These are phyloP conservation scores for Avahi laniger DNA, from an alignment of 2,797 vertebrate species.

Conservation along the genomic window DNA sequence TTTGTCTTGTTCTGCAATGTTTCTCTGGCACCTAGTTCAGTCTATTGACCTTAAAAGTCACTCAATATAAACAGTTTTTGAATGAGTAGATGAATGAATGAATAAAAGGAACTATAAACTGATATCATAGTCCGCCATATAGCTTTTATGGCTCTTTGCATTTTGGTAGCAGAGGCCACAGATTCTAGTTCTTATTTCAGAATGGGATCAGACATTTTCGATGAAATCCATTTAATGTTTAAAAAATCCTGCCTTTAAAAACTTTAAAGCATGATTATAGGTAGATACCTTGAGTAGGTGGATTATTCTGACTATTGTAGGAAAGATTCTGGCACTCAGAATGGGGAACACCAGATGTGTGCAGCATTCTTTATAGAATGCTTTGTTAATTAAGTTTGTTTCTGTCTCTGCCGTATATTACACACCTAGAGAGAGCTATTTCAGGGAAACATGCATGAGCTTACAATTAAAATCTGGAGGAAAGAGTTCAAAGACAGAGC, in stretches of 20 bases:
- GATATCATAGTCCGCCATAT: neutral
- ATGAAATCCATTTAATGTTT: neutral
- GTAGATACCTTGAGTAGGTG: neutral
- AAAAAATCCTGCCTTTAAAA: neutral
- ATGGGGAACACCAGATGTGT: neutral
- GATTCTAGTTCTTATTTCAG: constrained; percentile 20
- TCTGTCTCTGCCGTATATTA: neutral
- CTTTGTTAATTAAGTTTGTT: neutral
- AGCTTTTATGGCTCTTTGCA: neutral
- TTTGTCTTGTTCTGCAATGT: neutral
- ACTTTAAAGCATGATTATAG: neutral
- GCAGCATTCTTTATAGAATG: neutral
- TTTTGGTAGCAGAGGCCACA: neutral
- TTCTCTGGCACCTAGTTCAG: neutral
- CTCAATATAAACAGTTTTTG: neutral
- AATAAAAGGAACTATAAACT: neutral
- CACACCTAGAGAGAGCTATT: neutral
- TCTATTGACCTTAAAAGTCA: neutral
- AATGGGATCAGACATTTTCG: neutral
- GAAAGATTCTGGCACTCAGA: neutral
- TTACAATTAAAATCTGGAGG: constrained; percentile 12
- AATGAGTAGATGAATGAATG: neutral
- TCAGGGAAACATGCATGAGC: neutral
- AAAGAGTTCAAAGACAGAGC: constrained; percentile 67
- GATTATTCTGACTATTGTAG: neutral